Percentiles rank a stretch among this genome's conserved stretches.
Evolutionary conservation across 2,797 vertebrate species (phyloP).

Genomic region (Notoglanidium macrostoma): DNA sequence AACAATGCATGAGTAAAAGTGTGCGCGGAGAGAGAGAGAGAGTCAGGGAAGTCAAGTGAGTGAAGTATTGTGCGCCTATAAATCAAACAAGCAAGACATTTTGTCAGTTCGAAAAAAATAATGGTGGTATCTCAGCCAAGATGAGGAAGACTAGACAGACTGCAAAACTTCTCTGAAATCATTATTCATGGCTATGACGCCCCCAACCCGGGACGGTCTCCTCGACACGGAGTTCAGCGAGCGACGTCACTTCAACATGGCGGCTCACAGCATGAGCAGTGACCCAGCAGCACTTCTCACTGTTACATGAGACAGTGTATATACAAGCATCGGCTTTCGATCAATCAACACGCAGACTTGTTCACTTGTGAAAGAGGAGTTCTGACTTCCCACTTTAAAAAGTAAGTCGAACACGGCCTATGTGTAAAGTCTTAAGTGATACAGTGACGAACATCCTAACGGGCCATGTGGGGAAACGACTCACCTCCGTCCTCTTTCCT

Average conservation of each 20-base stretch:
- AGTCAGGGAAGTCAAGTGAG: too few relatives aligned
- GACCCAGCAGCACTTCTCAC: too few relatives aligned
- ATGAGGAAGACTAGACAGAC: background rate
- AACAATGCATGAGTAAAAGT: too few relatives aligned
- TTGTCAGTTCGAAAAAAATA: too few relatives aligned
- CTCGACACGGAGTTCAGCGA: background rate
- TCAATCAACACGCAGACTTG: too few relatives aligned
- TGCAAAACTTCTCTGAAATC: background rate
- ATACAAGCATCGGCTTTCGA: background rate
- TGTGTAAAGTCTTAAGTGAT: background rate
- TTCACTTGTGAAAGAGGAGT: too few relatives aligned
- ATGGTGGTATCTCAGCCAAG: too few relatives aligned
- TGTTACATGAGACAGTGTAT: too few relatives aligned
- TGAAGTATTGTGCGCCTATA: too few relatives aligned
- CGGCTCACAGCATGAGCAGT: background rate
- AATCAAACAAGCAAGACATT: too few relatives aligned
- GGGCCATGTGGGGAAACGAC: background rate
- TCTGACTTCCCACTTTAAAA: background rate
- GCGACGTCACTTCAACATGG: background rate
- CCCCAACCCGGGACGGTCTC: background rate
- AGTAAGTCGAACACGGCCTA: background rate
- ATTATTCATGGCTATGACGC: too few relatives aligned
- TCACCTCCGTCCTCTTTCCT: conserved; percentile 75
- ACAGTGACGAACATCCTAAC: background rate
- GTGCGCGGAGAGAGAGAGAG: too few relatives aligned